Conservation (phyloP, 2,113 vertebrate genomes). For the Pollimyrus isidori region DNA sequence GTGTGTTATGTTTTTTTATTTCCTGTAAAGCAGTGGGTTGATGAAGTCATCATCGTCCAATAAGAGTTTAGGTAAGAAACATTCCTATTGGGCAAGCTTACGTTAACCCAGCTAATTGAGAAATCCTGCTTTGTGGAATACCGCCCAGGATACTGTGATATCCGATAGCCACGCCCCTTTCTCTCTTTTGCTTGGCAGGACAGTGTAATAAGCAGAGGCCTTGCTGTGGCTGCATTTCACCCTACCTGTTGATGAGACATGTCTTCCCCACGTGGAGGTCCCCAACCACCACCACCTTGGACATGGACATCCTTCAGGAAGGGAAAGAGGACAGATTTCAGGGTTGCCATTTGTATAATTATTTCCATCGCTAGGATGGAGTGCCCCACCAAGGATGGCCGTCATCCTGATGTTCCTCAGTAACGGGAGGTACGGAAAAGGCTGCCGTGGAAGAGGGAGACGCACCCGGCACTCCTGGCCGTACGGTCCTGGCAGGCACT, state of each 20-base stretch:
- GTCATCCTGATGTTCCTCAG: neutral
- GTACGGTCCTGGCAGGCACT: conserved; percentile 57
- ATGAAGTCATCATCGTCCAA: too few species aligned
- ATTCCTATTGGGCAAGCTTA: too few species aligned
- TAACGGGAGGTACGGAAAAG: neutral
- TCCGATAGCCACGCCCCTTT: neutral
- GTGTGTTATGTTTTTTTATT: neutral
- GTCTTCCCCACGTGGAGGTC: conserved; percentile 87
- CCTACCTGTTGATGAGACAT: conserved; percentile 82
- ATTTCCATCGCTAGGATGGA: neutral
- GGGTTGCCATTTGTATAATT: neutral
- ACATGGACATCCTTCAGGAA: conserved; percentile 67
- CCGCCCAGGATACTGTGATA: neutral
- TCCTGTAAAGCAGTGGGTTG: neutral
- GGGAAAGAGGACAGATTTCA: neutral
- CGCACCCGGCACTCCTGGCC: conserved; percentile 62
- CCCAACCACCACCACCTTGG: conserved; percentile 83
- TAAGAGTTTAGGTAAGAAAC: too few species aligned
- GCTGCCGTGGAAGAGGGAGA: neutral
- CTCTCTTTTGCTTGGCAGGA: neutral
- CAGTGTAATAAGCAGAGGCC: neutral
- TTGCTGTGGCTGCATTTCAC: neutral
- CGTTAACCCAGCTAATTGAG: too few species aligned
- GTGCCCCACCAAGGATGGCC: neutral
- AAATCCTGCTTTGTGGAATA: too few species aligned